Evolutionary conservation across 1,140 invertebrate genomes (phyloP).

Genomic region (Trichonephila inaurata): DNA sequence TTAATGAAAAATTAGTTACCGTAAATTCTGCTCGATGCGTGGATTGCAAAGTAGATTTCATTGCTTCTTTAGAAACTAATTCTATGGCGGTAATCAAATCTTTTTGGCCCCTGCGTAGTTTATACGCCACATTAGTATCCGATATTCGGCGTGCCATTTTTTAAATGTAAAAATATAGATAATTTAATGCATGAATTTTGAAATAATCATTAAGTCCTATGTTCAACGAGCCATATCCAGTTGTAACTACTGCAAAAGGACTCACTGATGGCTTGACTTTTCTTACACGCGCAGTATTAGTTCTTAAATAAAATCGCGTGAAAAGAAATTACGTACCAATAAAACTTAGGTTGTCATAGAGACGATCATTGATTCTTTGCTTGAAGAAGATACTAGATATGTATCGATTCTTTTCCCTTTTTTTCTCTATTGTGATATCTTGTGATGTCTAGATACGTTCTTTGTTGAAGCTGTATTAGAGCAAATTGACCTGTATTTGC

Average conservation of each 20-base stretch:
- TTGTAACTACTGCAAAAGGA: not conserved
- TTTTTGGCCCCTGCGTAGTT: slow-evolving; percentile 15
- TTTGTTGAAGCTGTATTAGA: not conserved
- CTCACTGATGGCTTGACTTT: not conserved
- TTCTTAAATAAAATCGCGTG: not conserved
- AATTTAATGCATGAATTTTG: slow-evolving; percentile 5
- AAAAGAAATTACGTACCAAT: slow-evolving; percentile 30
- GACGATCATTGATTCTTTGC: not conserved
- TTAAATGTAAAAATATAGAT: not conserved
- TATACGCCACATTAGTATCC: slow-evolving; percentile 23
- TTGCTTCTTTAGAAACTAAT: not conserved
- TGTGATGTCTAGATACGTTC: not conserved
- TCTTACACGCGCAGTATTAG: not conserved
- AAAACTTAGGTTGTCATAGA: slow-evolving; percentile 35
- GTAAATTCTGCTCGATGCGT: slow-evolving; percentile 49
- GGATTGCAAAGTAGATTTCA: slow-evolving; percentile 23
- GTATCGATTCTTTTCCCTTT: not conserved
- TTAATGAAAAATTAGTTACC: not conserved
- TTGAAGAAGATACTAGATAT: slow-evolving; percentile 11
- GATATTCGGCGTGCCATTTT: slow-evolving; percentile 55
- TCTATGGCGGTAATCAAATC: not conserved
- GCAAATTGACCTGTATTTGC: not conserved
- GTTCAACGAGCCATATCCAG: not conserved
- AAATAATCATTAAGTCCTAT: not conserved
- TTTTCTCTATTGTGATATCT: not conserved